Percentiles rank a stretch among this genome's conserved stretches.
phyloP scores from a whole-genome alignment of 2,797 vertebrate species.

The Sciurus carolinensis region DNA sequence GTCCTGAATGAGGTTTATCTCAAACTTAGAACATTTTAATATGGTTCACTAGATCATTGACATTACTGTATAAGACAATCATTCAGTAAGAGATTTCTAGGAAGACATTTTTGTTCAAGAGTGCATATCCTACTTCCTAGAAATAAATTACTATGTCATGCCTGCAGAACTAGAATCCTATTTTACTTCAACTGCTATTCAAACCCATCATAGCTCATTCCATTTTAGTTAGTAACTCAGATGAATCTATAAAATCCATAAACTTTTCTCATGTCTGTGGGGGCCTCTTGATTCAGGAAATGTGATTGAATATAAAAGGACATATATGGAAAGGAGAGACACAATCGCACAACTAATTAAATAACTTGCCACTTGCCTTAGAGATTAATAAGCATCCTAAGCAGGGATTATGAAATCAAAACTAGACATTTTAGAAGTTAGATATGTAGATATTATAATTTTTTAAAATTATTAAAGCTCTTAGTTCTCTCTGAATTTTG shows the following conservation, averaged over 20 bases:
- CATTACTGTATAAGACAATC: slow-evolving; percentile 31
- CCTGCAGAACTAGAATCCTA: slow-evolving; percentile 35
- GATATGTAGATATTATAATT: slow-evolving; percentile 46
- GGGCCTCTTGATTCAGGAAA: slow-evolving; percentile 50
- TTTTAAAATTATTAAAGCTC: slow-evolving; percentile 53
- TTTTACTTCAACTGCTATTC: slow-evolving; percentile 60
- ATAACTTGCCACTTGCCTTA: slow-evolving; percentile 62
- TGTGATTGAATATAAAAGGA: slow-evolving; percentile 66
- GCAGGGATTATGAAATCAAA: slow-evolving; percentile 51
- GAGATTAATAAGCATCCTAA: slow-evolving; percentile 68
- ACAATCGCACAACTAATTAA: slow-evolving; percentile 68
- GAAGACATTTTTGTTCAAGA: not conserved
- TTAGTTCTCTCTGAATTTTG: not conserved
- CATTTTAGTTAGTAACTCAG: slow-evolving; percentile 57
- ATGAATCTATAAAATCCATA: slow-evolving; percentile 66
- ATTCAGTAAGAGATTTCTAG: slow-evolving; percentile 45
- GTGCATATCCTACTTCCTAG: not conserved
- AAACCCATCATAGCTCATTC: slow-evolving; percentile 54
- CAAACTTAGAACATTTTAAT: slow-evolving; percentile 43
- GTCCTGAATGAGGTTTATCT: slow-evolving; percentile 11
- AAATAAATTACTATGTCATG: slow-evolving; percentile 17
- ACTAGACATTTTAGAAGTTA: slow-evolving; percentile 65
- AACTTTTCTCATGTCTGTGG: slow-evolving; percentile 23
- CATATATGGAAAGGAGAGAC: slow-evolving; percentile 54
- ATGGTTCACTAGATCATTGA: slow-evolving; percentile 33